Evolutionary conservation across 2,888 invertebrate species (phyloP).

Genomic region (Ethmia dodecea): DNA sequence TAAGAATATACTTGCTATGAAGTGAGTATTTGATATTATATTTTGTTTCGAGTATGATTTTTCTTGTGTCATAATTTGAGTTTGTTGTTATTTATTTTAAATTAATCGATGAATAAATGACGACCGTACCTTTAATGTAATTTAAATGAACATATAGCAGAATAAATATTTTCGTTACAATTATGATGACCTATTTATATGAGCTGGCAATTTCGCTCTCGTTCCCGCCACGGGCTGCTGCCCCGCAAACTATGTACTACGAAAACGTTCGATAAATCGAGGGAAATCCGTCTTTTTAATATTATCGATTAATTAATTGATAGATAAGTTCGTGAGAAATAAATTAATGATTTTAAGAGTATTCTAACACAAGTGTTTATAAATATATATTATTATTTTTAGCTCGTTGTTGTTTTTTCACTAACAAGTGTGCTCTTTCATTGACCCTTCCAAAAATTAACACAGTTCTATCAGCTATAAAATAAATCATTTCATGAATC

Average conservation of each 20-base stretch:
- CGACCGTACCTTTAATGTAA: conserved; percentile 27
- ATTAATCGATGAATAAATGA: conserved; percentile 58
- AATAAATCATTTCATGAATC: conserved; percentile 9
- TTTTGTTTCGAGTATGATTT: conserved; percentile 63
- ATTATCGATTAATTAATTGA: conserved; percentile 70
- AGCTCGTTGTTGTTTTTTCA: conserved; percentile 64
- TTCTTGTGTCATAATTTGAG: conserved; percentile 70
- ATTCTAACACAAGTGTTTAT: conserved; percentile 79
- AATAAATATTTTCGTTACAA: no score
- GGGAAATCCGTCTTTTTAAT: conserved; percentile 62
- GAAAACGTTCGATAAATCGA: conserved; percentile 44
- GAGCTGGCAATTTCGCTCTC: conserved; percentile 26
- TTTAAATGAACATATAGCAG: conserved; percentile 1
- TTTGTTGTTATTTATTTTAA: conserved; percentile 72
- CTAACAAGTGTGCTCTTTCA: conserved; percentile 57
- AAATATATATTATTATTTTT: conserved; percentile 79
- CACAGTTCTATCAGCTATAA: conserved; percentile 73
- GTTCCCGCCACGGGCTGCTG: not conserved
- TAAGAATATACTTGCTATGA: conserved; percentile 65
- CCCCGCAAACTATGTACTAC: conserved; percentile 24
- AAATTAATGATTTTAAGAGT: conserved; percentile 76
- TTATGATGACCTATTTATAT: conserved; percentile 2
- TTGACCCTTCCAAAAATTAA: conserved; percentile 34
- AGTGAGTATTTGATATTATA: conserved; percentile 67
- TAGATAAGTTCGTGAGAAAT: conserved; percentile 74